A percentile compares a stretch with the other conserved stretches of the same genome.
These are phyloP conservation scores for Meteorus cinctellus DNA, from an alignment of 2,888 invertebrate species.

Conservation along the genomic window DNA sequence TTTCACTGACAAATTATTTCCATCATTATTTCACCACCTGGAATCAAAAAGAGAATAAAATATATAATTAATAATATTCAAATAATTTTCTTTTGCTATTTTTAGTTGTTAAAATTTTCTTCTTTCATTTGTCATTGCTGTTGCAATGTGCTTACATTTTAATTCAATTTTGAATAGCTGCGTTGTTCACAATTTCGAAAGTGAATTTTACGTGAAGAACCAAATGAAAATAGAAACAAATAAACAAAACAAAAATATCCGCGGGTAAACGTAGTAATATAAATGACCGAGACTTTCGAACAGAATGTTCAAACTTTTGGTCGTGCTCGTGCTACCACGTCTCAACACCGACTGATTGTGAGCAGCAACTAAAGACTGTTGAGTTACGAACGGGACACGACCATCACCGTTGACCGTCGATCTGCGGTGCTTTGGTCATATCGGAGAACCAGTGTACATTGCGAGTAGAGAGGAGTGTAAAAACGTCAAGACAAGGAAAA, in stretches of 20 bases:
- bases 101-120: neutral
- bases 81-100: neutral
- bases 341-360: slow-evolving; percentile 63
- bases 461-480: neutral
- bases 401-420: slow-evolving; percentile 64
- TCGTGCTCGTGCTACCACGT: slow-evolving; percentile 58
- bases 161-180: neutral
- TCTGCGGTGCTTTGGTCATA: slow-evolving; percentile 35
- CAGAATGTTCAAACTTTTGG: slow-evolving; percentile 28
- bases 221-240: neutral
- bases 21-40: neutral
- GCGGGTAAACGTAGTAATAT: neutral
- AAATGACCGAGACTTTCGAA: no score
- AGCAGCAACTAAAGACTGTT: slow-evolving; percentile 31
- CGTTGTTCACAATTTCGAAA: neutral
- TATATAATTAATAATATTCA: no score
- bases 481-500: neutral
- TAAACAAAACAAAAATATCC: neutral
- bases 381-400: slow-evolving; percentile 44
- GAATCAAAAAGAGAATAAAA: no score
- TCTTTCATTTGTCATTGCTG: neutral
- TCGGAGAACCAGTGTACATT: neutral
- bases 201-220: neutral
- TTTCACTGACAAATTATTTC: slow-evolving; percentile 23
- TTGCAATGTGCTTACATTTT: neutral